phyloP scores from a whole-genome alignment of 2,797 vertebrate genomes.

The Dipus sagitta region DNA sequence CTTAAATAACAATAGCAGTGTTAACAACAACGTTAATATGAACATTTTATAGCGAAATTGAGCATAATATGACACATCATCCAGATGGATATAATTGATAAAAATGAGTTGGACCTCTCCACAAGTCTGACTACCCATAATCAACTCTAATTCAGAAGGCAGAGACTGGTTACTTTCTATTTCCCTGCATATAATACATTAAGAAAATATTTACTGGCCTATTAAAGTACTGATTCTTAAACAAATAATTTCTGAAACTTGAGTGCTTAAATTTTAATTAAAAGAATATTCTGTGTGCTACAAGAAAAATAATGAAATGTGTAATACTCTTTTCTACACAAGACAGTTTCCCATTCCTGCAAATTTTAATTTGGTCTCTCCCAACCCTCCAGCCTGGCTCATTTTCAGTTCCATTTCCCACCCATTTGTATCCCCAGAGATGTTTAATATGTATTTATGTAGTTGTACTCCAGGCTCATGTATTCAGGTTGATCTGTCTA shows the following conservation, averaged over 20 bases:
- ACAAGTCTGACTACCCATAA: background rate
- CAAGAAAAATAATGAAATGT: background rate
- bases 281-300: background rate
- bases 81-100: slow-evolving; percentile 15
- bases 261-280: background rate
- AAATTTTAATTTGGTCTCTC: background rate
- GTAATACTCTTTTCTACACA: background rate
- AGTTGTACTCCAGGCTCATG: background rate
- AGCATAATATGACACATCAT: background rate
- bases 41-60: background rate
- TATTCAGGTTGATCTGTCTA: background rate
- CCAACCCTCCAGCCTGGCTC: background rate
- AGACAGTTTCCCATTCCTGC: background rate
- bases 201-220: slow-evolving; percentile 19
- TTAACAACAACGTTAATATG: background rate
- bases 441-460: background rate
- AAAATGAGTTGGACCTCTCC: background rate
- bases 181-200: background rate
- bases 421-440: background rate
- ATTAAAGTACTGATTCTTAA: slow-evolving; percentile 16
- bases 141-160: background rate
- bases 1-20: background rate
- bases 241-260: background rate
- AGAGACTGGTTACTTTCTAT: background rate
- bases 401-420: background rate